Conservation (phyloP, 2,797 vertebrate genomes). For the Apogon talboti region DNA sequence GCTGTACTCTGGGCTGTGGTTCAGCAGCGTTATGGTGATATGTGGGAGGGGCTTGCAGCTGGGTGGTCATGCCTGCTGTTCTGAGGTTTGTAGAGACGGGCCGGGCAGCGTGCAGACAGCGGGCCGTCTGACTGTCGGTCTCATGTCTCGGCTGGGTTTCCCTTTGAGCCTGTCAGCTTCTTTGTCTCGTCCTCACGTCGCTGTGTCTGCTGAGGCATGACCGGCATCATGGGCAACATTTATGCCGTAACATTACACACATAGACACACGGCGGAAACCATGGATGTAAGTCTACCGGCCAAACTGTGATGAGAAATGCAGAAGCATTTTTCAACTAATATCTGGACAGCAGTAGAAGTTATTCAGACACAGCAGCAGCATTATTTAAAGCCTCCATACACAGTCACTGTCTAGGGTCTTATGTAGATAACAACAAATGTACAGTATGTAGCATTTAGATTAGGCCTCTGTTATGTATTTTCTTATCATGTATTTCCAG, state of each 20-base stretch:
- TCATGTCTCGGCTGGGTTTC: conserved; percentile 34
- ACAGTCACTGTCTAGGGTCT: too few species aligned
- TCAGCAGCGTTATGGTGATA: not conserved
- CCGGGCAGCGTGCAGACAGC: conserved; percentile 24
- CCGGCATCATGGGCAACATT: conserved; percentile 9
- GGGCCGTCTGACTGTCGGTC: conserved; percentile 18
- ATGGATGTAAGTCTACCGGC: too few species aligned
- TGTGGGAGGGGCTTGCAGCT: conserved; percentile 11
- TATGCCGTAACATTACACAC: not conserved
- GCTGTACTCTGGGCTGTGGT: conserved; percentile 1
- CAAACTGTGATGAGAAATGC: too few species aligned
- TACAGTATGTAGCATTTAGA: too few species aligned
- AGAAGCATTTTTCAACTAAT: too few species aligned
- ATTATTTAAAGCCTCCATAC: too few species aligned
- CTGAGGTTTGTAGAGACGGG: conserved; percentile 24
- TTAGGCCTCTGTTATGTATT: too few species aligned
- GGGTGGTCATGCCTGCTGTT: conserved; percentile 30
- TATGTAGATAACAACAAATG: too few species aligned
- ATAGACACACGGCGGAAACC: not conserved
- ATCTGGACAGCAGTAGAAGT: too few species aligned
- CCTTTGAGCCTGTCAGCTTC: conserved; percentile 26
- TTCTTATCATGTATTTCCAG: too few species aligned
- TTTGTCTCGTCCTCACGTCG: conserved; percentile 19
- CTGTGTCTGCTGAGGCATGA: conserved; percentile 1
- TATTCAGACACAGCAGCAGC: too few species aligned